Evolutionary conservation across 2,888 invertebrate species (phyloP).

Genomic region (Galeopsomyia nigrocyanea): DNA sequence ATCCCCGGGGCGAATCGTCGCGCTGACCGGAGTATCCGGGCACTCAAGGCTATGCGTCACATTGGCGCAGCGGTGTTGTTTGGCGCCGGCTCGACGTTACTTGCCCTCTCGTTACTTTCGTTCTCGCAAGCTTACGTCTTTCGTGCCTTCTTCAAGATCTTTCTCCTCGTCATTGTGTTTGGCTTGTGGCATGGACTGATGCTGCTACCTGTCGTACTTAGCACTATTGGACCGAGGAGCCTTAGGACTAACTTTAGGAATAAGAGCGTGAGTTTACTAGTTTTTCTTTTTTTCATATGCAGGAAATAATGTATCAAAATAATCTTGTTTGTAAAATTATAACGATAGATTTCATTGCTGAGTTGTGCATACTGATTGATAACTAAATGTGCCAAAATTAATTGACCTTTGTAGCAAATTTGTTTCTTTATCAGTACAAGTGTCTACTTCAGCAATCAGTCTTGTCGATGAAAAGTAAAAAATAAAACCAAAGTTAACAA

Average conservation of each 20-base stretch:
- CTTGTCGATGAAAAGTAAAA: no score
- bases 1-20: conserved; percentile 65
- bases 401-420: no score
- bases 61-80: conserved; percentile 84
- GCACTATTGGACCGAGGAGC: conserved; percentile 77
- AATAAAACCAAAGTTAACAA: no score
- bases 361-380: no score
- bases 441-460: no score
- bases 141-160: conserved; percentile 82
- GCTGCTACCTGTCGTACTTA: conserved; percentile 81
- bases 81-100: conserved; percentile 83
- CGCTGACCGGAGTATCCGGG: conserved; percentile 69
- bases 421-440: no score
- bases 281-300: conserved; percentile 15
- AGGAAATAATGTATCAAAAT: no score
- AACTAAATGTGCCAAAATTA: no score
- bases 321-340: no score
- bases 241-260: conserved; percentile 44
- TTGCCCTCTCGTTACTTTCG: conserved; percentile 79
- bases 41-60: conserved; percentile 76
- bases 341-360: no score
- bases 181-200: conserved; percentile 84
- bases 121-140: conserved; percentile 83
- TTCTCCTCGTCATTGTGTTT: conserved; percentile 81
- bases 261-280: conserved; percentile 6